Evolutionary conservation across 2,113 vertebrate genomes (phyloP), one percentile per base, ranked within the genome.

Genomic region (Paedocypris sp.): DNA sequence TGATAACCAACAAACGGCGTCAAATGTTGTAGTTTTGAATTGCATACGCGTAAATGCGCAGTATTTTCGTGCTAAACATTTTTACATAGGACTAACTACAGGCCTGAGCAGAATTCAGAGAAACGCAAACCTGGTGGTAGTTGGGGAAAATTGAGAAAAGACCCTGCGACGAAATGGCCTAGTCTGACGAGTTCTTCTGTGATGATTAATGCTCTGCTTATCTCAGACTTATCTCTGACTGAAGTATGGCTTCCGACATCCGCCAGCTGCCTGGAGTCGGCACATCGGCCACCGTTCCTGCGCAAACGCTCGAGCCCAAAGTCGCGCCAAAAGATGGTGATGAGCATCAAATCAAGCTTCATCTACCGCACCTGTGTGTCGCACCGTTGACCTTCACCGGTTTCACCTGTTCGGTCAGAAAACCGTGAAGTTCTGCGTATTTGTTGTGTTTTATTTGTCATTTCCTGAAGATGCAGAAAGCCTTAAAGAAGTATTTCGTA

Each of bases 401-500:
- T 45, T 33, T 60, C 61, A 39, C 48, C 56, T 54, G 39, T 63
- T 31, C 29, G 15, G 13, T 33, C 60, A 35, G 39, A 47, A 42
- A 45, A 63, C 50, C 53, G 64, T 49, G 48, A 77, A 47, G 59
- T 45, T 49, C 42, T 15, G 62, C 20, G 19, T 58, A 38, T 46
- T 38, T 64, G 23, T 54, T 60, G 47, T 62, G 43, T 67, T 58
- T 64, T 64, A 57, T 49, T 49, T 28, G 29, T 43, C 11, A 45
- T 60, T 67, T 67, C 22, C 65, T 52, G 16, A 74, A 50, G 65
- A 97, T 98, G 94, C 89, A 95, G 80, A 93, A 92, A 75, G 84
- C 86, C 42, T 86, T 89, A 75, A 96, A 89, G 79, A 95, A 90
- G 64, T 94, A 90, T 78, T 92, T 88, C 64, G 81, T 89, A 60